These are phyloP conservation scores for Lepidonotus clava DNA, from an alignment of 2,888 invertebrate species.

Conservation along the genomic window DNA sequence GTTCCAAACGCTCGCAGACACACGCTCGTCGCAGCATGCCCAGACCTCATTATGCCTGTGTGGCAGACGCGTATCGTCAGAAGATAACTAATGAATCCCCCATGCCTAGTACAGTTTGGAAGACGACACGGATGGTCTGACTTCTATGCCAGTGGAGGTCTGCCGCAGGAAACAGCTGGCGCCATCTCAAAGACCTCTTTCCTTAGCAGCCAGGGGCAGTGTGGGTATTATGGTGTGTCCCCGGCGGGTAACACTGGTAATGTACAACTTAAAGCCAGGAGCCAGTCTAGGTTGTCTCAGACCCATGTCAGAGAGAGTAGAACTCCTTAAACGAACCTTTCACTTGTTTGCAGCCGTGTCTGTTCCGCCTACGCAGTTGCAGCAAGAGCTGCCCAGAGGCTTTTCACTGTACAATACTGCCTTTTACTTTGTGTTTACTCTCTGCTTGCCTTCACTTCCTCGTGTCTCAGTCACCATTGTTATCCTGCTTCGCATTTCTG, in stretches of 20 bases:
- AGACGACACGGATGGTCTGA: background rate
- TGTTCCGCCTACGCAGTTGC: too few species aligned
- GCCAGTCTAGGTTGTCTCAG: background rate
- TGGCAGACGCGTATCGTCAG: background rate
- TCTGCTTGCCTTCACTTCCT: too few species aligned
- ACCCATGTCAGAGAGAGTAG: background rate
- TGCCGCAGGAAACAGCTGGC: background rate
- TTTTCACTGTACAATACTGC: too few species aligned
- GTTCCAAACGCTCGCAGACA: background rate
- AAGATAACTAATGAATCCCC: background rate
- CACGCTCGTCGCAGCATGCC: background rate
- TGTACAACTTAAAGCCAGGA: background rate
- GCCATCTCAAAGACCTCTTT: background rate
- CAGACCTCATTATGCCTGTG: too few species aligned
- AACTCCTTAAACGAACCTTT: background rate
- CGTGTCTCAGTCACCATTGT: too few species aligned
- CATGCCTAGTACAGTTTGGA: background rate
- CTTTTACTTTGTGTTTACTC: too few species aligned
- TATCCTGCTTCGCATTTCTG: too few species aligned
- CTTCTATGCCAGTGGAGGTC: background rate
- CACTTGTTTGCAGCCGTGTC: too few species aligned
- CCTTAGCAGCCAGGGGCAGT: background rate
- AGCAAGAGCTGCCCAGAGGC: too few species aligned
- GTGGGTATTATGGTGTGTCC: background rate
- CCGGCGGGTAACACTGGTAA: background rate